Evolutionary conservation across 2,113 vertebrate genomes (phyloP).

Genomic region (Lanius collurio): DNA sequence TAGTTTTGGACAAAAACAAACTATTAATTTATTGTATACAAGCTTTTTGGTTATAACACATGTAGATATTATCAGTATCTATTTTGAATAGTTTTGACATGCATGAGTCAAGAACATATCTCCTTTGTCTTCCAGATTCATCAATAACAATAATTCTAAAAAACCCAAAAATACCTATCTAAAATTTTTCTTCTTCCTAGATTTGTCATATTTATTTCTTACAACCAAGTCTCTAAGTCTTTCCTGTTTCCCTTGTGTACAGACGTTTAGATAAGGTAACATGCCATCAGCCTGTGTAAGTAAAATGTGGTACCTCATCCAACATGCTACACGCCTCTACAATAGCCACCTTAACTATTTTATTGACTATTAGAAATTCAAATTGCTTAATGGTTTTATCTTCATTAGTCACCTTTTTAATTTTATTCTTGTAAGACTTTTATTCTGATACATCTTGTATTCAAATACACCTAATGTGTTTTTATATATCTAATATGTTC

Average conservation of each 20-base stretch:
- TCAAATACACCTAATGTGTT: background rate
- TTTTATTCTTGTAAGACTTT: background rate
- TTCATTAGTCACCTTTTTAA: background rate
- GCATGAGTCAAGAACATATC: background rate
- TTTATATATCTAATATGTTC: background rate
- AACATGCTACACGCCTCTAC: background rate
- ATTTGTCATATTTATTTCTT: background rate
- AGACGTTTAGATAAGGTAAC: background rate
- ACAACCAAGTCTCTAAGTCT: background rate
- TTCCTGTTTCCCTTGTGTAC: background rate
- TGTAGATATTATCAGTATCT: background rate
- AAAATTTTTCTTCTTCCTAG: background rate
- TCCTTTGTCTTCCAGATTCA: background rate
- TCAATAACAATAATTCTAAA: background rate
- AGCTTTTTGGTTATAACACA: background rate
- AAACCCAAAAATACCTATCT: background rate
- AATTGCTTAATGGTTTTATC: background rate
- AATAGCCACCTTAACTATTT: background rate
- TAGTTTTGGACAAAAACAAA: background rate
- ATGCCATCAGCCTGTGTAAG: background rate
- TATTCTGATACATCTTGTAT: background rate
- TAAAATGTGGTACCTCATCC: background rate
- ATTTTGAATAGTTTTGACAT: background rate
- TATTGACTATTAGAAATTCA: background rate
- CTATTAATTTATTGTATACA: background rate